Evolutionary conservation across 2,797 vertebrate species (phyloP).

Genomic region (Pachyuromys duprasi): DNA sequence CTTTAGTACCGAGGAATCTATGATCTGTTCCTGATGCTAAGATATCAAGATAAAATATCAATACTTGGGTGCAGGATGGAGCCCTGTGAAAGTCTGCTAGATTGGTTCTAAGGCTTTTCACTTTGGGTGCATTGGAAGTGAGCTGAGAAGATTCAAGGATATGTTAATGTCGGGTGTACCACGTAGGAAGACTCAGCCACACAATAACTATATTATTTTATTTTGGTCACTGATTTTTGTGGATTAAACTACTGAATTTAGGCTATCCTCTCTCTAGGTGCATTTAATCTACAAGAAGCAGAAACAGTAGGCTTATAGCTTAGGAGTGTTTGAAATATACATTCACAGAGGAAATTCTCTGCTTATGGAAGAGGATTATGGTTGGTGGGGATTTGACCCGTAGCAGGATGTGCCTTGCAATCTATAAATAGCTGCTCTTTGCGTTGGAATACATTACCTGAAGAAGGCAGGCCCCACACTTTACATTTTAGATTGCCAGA

Average conservation of each 20-base stretch:
- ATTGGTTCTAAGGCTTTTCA: background rate
- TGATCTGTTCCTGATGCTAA: background rate
- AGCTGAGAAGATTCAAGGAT: background rate
- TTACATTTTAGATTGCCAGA: constrained; percentile 56
- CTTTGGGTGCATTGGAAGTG: background rate
- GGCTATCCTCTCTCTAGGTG: background rate
- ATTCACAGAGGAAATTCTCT: constrained; percentile 31
- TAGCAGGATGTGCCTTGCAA: background rate
- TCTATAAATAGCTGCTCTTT: constrained; percentile 70
- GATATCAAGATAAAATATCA: background rate
- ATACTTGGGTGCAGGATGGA: background rate
- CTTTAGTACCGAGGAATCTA: background rate
- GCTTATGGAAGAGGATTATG: constrained; percentile 29
- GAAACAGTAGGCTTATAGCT: background rate
- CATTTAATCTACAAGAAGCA: constrained; percentile 16
- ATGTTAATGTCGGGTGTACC: background rate
- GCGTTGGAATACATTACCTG: constrained; percentile 60
- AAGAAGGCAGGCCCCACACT: constrained; percentile 32
- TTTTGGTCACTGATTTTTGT: background rate
- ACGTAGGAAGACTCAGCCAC: constrained; percentile 8
- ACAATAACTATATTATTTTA: background rate
- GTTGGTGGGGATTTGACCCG: constrained; percentile 34
- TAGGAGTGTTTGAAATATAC: constrained; percentile 41
- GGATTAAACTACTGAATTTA: constrained; percentile 6
- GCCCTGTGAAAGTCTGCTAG: background rate